A percentile compares a stretch with the other conserved stretches of the same genome.
phyloP scores from a whole-genome alignment of 2,113 vertebrate genomes.

The Macheiramphus alcinus region DNA sequence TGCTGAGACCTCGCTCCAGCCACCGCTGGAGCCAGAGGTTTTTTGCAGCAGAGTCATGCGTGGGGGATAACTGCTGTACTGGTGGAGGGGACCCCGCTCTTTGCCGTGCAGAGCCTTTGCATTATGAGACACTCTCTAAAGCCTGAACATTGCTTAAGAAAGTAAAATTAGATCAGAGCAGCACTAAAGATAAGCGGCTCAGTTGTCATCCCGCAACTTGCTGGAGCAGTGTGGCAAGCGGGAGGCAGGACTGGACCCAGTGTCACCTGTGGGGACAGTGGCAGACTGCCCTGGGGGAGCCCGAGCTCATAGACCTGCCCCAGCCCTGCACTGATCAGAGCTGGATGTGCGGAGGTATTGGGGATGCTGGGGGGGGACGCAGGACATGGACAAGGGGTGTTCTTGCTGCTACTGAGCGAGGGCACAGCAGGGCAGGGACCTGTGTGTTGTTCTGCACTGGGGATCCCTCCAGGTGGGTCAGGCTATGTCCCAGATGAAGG shows the following conservation, averaged over 20 bases:
- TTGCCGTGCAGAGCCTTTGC: neutral
- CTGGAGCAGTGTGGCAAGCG: accelerated
- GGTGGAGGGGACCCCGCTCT: neutral
- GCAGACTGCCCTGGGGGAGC: neutral
- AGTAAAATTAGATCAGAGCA: constrained; percentile 23
- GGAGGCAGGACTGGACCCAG: neutral
- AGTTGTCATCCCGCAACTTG: neutral
- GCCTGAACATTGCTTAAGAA: neutral
- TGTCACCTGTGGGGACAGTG: neutral
- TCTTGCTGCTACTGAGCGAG: neutral
- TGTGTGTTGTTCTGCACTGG: neutral
- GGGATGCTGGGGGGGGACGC: neutral
- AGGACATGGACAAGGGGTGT: neutral
- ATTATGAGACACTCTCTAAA: neutral
- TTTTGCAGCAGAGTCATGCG: neutral
- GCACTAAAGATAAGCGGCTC: neutral
- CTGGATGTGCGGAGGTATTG: neutral
- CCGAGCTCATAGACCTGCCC: neutral
- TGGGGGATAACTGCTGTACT: neutral
- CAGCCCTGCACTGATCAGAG: neutral
- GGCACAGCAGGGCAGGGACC: neutral
- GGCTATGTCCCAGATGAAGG: neutral
- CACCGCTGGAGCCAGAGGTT: neutral
- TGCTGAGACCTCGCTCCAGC: neutral
- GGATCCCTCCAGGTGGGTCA: neutral